Base-by-base conservation (phyloP, 2,888 invertebrate species). In the Chloromyia formosa region DNA sequence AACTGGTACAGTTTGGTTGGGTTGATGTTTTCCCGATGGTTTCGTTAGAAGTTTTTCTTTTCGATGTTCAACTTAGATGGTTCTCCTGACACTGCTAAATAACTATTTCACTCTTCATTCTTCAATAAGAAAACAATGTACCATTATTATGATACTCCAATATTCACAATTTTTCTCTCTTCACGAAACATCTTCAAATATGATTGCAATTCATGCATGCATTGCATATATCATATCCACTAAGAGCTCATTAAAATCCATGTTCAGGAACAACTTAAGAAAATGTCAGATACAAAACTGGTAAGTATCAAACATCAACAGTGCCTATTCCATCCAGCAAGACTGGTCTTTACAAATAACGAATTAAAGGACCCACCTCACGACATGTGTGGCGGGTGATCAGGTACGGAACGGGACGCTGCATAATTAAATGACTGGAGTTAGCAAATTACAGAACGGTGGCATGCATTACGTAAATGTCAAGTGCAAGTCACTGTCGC, bases 401-500 rank as follows among this genome's bases (percentile, higher is more conserved):
- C 27, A 35, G 27, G 27, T 49, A n/a, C 14, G 49, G 49, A 49
- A 49, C 49, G 49, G 20, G 1, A 1, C 10, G 56, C 56, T 56
- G 56, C 10, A 61, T 61, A 61, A 61, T 61, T 61, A 61, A 61
- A 61, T 61, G 35, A 61, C 23, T 18, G 20, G 61, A 40, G 73
- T 73, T 73, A 64, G 75, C 66, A 73, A 75, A 75, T 68, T 75
- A 62, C 75, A 27, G 12, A 10, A 42, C 20, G 23, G 62, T 42
- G 42, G 62, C 42, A 64, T 42, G 45, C 20, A 61, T 73, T 73
- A 73, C 75, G 73, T 73, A 68, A 75, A 75, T 75, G 75, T 75
- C 75, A 75, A 75, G 75, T 75, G 73, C 75, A 75, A 64, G 75
- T 73, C 68, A 64, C 58, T 60, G 66, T 73, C 64, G 73, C 60